Conservation (phyloP, 2,113 vertebrate genomes). For the Mixornis gularis region DNA sequence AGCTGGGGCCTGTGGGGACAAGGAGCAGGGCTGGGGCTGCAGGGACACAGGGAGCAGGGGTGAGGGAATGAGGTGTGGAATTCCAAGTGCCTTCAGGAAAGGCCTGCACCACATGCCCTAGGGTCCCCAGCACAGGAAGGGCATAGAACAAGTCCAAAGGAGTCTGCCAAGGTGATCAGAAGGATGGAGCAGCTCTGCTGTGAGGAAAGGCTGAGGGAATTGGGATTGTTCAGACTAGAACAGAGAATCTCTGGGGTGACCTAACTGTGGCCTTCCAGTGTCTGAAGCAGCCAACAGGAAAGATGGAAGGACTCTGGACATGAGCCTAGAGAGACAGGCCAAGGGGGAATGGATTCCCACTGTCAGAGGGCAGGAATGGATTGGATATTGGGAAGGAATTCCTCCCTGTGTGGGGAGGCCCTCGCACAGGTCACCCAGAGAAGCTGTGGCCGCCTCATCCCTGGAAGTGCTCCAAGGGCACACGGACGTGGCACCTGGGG, state of each 20-base stretch:
- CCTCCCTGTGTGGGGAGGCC: neutral
- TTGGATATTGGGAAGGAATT: neutral
- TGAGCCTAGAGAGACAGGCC: neutral
- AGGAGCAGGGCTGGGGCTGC: neutral
- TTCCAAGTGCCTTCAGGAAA: rapidly evolving
- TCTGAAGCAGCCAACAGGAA: neutral
- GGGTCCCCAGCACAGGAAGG: neutral
- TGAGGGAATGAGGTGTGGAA: rapidly evolving
- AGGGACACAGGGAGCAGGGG: neutral
- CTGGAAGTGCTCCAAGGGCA: neutral
- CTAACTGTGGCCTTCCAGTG: neutral
- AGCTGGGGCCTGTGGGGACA: neutral
- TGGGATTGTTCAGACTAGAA: neutral
- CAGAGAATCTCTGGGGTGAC: neutral
- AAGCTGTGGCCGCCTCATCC: neutral
- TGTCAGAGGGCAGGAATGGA: neutral
- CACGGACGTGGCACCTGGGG: rapidly evolving
- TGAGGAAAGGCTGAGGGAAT: neutral
- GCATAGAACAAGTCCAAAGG: neutral
- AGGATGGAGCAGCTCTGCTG: neutral
- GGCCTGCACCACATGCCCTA: rapidly evolving
- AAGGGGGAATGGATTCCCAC: neutral
- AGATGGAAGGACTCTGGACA: neutral
- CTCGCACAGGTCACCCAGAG: neutral
- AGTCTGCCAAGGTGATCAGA: neutral